Conservation (phyloP, 2,888 invertebrate species). For the Caradrina clavipalpis region DNA sequence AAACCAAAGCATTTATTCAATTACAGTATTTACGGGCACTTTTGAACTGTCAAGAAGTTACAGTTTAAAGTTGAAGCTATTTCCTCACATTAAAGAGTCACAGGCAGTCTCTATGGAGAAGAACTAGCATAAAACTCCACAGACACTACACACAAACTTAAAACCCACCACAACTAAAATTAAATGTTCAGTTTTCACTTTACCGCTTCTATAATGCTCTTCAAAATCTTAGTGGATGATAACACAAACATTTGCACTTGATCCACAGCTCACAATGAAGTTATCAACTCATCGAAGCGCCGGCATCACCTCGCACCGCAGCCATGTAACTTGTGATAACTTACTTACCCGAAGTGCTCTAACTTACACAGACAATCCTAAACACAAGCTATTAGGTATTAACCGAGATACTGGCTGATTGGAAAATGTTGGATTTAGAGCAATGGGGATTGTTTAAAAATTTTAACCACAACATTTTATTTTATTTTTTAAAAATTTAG, state of each 20-base stretch:
- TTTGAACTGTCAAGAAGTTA: too few species aligned
- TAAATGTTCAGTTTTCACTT: background rate
- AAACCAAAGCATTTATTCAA: too few species aligned
- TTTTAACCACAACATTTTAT: too few species aligned
- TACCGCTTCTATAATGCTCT: background rate
- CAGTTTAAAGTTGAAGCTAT: too few species aligned
- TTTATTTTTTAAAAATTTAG: too few species aligned
- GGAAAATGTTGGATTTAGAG: background rate
- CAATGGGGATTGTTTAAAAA: too few species aligned
- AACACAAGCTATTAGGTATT: background rate
- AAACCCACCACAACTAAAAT: too few species aligned
- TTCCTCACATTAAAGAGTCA: too few species aligned
- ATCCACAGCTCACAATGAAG: constrained; percentile 27
- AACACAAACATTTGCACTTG: background rate
- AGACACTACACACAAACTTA: too few species aligned
- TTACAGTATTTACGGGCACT: too few species aligned
- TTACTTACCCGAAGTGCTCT: constrained; percentile 22
- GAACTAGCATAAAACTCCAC: too few species aligned
- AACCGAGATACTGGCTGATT: background rate
- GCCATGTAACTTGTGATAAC: constrained; percentile 8
- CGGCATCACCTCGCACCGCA: constrained; percentile 22
- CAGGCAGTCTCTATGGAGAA: too few species aligned
- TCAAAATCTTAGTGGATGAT: background rate
- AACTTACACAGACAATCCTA: constrained; percentile 19
- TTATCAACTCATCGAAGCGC: constrained; percentile 27